Percentiles rank a stretch among this genome's conserved stretches.
Evolutionary conservation across 2,797 vertebrate species (phyloP).

Genomic region (Emys orbicularis): DNA sequence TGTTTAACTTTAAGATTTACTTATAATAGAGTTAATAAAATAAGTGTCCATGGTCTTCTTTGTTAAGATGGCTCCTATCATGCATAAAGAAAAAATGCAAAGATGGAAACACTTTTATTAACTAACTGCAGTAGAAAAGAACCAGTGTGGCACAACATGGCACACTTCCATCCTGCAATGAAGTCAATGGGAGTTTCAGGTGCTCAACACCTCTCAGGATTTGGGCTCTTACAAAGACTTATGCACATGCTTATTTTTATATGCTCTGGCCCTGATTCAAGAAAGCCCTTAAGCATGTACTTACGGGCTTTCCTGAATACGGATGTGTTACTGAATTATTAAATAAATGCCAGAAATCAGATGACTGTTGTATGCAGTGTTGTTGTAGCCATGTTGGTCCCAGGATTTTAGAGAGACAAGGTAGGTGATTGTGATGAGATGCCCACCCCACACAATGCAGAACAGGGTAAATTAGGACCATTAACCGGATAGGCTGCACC

Average conservation of each 20-base stretch:
- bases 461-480: no score
- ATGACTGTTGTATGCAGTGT: no score
- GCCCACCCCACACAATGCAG: no score
- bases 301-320: neutral
- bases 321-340: neutral
- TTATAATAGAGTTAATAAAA: neutral
- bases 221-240: no score
- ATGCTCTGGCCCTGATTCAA: no score
- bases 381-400: neutral
- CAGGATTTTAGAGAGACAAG: neutral
- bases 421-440: no score
- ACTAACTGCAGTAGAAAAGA: neutral
- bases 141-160: neutral
- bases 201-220: no score
- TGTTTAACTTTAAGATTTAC: conserved; percentile 1
- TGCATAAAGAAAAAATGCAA: neutral
- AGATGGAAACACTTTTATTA: neutral
- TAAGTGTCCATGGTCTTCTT: neutral
- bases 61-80: neutral
- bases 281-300: neutral
- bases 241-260: no score
- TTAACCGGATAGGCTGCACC: no score
- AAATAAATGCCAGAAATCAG: conserved; percentile 31
- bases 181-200: no score
- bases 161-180: no score